Evolutionary conservation across 2,797 vertebrate species (phyloP), one percentile per base, ranked within the genome.

Genomic region (Neosalanx taihuensis): DNA sequence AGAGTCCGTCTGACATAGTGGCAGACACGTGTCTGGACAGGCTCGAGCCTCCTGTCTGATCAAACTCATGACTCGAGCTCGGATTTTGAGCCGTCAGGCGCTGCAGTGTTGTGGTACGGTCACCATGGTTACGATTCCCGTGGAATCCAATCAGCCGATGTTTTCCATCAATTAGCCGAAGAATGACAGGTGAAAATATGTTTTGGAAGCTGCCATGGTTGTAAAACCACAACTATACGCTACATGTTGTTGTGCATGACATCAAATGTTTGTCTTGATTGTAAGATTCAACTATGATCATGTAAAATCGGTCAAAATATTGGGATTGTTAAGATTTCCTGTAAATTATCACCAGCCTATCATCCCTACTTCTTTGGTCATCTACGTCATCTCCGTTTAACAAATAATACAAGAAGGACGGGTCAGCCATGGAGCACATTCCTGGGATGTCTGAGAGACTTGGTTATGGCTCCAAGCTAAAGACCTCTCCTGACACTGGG

Each of bases 401-500:
- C 9, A 57, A 29, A 12, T 58, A 75, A 59, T 26, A 71, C 67
- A 70, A 26, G 63, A 31, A 37, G 33, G 7, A 7, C 33, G 18
- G 49, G 26, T 29, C 29, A 31, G 5, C 41, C 2, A 51, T 2
- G 12, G 18, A 15, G 35, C 56, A 67, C 70, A 67, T 77, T 67
- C 63, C 68, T 4, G 2, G 49, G 37, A 69, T 30, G 15, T 15
- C 0, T 67, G 17, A 61, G 6, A 37, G 72, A 31, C 15, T 20
- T 31, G 20, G 17, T 69, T n/a, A 68, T 86, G 83, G 82, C 81
- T 35, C 6, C 0, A 73, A 72, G 82, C 75, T 78, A 82, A 86
- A 85, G 86, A 33, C 57, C 78, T 90, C 90, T 86, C 3, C 84
- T 90, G 91, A 89, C 90, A 72, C 86, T 70, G 7, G 63, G 87